phyloP scores from a whole-genome alignment of 2,888 invertebrate species.

The Pharmacophagus antenor region DNA sequence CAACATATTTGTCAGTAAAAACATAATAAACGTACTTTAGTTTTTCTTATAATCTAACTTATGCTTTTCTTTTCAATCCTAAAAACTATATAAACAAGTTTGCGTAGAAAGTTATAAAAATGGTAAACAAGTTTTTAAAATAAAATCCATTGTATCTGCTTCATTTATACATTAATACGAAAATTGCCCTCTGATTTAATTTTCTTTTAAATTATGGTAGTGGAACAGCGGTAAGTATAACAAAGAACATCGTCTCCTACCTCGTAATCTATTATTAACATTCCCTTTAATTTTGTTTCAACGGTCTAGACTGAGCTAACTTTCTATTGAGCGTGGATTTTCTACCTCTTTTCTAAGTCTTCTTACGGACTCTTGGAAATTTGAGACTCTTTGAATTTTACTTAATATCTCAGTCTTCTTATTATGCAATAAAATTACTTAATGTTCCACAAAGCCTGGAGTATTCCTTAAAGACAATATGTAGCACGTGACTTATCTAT shows the following conservation, averaged over 20 bases:
- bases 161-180: not conserved
- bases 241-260: slow-evolving; percentile 7
- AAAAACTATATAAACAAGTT: not conserved
- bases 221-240: not conserved
- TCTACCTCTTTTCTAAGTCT: slow-evolving; percentile 24
- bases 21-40: too few species aligned
- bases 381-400: slow-evolving; percentile 39
- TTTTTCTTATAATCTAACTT: too few species aligned
- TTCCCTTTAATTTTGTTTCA: slow-evolving; percentile 23
- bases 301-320: slow-evolving; percentile 24
- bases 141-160: not conserved
- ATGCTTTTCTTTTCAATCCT: too few species aligned
- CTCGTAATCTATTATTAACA: slow-evolving; percentile 19
- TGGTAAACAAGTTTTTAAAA: not conserved
- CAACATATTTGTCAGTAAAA: too few species aligned
- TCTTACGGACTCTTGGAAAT: slow-evolving; percentile 38
- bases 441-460: too few species aligned
- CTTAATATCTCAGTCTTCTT: slow-evolving; percentile 26
- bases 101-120: not conserved
- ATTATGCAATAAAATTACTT: not conserved
- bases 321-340: slow-evolving; percentile 22
- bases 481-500: too few species aligned
- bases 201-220: not conserved
- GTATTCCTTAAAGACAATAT: too few species aligned
- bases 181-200: not conserved